Base-by-base conservation (phyloP, 2,797 vertebrate species). In the Lepilemur septentrionalis region DNA sequence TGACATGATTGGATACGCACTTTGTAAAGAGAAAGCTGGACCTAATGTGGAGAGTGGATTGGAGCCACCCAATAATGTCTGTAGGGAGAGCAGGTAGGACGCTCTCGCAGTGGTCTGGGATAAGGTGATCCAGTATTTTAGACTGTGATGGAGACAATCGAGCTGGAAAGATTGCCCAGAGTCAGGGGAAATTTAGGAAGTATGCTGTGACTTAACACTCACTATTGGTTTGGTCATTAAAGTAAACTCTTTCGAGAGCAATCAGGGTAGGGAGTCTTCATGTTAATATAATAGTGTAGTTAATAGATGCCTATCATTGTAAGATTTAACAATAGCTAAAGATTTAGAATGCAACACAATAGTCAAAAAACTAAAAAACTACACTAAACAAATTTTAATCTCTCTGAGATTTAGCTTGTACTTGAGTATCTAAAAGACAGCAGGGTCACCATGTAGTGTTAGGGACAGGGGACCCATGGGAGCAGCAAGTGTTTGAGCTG, bases 171-270 rank as follows among this genome's bases (percentile, higher is more conserved):
- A 63, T 2, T 43, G 35, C 76, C 18, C 12, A 82, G 67, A 85
- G 28, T 32, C 41, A 38, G 82, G 41, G 88, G 55, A 85, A 72
- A 20, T 35, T 72, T 76, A 59, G 41, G 30, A 91, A 46, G 65
- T 41, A 20, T 32, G 61, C 32, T 22, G 0, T 87, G 41, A 48
- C 13, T 84, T 20, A 83, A 63, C 35, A 65, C 9, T 94, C 30
- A 22, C 23, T 38, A 2, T 22, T 70, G 38, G 67, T 70, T 92
- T 61, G 48, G 7, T 59, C 43, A 32, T 30, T 89, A 25, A 61
- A 61, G 57, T 67, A 61, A 65, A 88, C 35, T 92, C 30, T 89
- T 69, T 87, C 61, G 75, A 35, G 32, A 86, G 30, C 89, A n/a
- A 82, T 70, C 69, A 83, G 13, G n/a, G 8, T 30, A 63, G 57